These are phyloP conservation scores for Symphodus melops DNA, from an alignment of 2,113 vertebrate genomes.

Conservation along the genomic window DNA sequence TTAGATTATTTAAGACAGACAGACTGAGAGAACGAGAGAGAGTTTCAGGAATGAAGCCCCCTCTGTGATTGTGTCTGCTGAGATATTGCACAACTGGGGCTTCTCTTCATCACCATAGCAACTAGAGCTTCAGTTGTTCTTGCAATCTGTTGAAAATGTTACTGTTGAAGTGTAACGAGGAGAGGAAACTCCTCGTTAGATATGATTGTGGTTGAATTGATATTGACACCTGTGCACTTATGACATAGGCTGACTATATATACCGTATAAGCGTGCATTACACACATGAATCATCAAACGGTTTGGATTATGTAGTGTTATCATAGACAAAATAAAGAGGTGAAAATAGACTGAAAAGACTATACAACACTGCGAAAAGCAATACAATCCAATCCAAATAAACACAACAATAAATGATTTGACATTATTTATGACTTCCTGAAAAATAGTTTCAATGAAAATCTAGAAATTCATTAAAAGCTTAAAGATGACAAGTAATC, in stretches of 20 bases:
- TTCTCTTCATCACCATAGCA: conserved; percentile 69
- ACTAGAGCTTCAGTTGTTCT: conserved; percentile 56
- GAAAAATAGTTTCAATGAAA: too few species aligned
- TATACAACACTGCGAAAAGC: neutral
- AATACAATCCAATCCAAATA: neutral
- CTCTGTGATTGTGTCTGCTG: conserved; percentile 47
- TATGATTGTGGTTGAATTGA: neutral
- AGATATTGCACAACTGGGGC: conserved; percentile 65
- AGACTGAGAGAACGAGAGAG: conserved; percentile 17
- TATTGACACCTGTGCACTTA: neutral
- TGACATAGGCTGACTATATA: too few species aligned
- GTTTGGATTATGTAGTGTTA: neutral
- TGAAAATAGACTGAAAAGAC: too few species aligned
- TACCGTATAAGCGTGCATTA: neutral
- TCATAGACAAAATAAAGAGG: neutral
- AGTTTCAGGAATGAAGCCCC: conserved; percentile 44
- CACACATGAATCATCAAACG: neutral
- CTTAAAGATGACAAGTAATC: too few species aligned
- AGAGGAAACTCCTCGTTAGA: neutral
- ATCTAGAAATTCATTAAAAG: too few species aligned
- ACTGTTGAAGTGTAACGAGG: conserved; percentile 42
- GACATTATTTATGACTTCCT: neutral
- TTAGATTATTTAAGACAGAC: neutral
- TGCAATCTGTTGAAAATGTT: conserved; percentile 33
- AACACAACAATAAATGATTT: neutral